These are phyloP conservation scores for Micronisus gabar DNA, from an alignment of 2,113 vertebrate genomes.

Conservation along the genomic window DNA sequence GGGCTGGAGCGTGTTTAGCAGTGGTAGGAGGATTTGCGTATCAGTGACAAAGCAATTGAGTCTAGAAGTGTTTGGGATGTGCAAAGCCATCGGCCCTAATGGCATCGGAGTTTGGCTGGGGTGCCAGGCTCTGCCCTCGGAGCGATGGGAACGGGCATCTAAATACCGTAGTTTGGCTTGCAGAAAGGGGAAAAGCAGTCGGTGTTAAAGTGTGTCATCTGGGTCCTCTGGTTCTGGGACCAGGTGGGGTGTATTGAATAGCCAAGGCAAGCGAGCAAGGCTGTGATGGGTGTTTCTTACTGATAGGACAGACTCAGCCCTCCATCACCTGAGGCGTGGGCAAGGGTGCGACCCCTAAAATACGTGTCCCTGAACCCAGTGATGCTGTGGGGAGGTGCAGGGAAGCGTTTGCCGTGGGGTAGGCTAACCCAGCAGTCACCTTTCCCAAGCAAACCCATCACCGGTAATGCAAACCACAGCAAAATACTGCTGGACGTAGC, in stretches of 20 bases:
- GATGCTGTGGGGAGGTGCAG: background rate
- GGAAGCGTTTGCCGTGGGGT: accelerated
- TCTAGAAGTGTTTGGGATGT: background rate
- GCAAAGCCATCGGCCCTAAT: background rate
- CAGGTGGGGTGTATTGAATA: background rate
- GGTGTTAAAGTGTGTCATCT: too few relatives aligned
- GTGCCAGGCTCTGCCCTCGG: background rate
- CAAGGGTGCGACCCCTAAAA: background rate
- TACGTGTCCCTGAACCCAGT: accelerated
- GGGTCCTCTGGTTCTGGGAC: too few relatives aligned
- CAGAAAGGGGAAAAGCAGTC: background rate
- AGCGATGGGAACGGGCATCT: background rate
- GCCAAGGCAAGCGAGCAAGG: accelerated
- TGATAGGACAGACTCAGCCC: background rate
- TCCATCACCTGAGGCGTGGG: background rate
- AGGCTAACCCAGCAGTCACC: background rate
- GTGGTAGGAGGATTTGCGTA: background rate
- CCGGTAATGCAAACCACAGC: background rate
- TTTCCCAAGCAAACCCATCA: background rate
- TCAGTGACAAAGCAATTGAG: background rate
- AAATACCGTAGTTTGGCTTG: background rate
- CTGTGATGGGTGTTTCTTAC: background rate
- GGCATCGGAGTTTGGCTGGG: accelerated
- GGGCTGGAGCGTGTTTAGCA: background rate
- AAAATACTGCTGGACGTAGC: background rate